Percentiles rank a stretch among this genome's conserved stretches.
Evolutionary conservation across 2,113 vertebrate species (phyloP).

Genomic region (Camarhynchus parvulus): DNA sequence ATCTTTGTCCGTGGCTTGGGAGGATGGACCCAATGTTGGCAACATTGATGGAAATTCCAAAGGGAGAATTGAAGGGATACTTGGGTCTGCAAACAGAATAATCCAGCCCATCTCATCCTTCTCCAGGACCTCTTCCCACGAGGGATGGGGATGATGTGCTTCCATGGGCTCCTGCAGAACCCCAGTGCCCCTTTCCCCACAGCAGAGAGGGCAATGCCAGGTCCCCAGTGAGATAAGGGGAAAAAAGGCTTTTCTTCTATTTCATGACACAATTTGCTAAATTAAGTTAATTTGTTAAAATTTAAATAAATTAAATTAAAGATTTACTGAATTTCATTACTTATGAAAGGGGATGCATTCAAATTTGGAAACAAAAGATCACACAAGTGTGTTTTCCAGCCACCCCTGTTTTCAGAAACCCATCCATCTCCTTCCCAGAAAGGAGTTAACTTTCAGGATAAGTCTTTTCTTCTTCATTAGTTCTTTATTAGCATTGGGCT

Average conservation of each 20-base stretch:
- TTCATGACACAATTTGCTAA: neutral
- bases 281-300: neutral
- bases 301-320: no score
- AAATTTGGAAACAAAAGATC: neutral
- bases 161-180: neutral
- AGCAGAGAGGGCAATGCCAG: neutral
- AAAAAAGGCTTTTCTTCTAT: neutral
- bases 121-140: accelerated
- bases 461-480: neutral
- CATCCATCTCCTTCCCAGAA: neutral
- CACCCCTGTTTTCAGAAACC: neutral
- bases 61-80: neutral
- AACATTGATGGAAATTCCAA: neutral
- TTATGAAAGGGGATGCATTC: neutral
- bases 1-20: neutral
- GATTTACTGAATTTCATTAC: neutral
- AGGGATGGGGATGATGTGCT: neutral
- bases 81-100: neutral
- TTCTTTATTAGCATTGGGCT: neutral
- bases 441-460: neutral
- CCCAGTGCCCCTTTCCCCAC: neutral
- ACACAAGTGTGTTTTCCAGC: neutral
- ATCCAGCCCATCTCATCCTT: neutral
- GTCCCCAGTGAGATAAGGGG: neutral
- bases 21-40: neutral